phyloP scores from a whole-genome alignment of 1,140 invertebrate species.

The Euwallacea similis region DNA sequence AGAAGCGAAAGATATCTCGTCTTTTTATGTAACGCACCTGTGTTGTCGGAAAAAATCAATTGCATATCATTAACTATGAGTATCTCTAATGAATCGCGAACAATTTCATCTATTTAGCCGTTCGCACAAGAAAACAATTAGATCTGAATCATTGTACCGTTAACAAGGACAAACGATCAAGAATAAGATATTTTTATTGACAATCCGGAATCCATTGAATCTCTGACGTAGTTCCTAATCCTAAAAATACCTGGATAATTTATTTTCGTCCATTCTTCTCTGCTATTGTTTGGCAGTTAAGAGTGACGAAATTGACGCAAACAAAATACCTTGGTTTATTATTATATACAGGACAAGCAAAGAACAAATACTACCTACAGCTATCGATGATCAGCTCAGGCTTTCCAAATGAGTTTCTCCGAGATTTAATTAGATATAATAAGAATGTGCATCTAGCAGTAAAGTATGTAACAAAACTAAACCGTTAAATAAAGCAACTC shows the following conservation, averaged over 20 bases:
- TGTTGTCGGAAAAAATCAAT: too few relatives aligned
- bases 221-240: slow-evolving; percentile 14
- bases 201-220: slow-evolving; percentile 24
- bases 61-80: too few relatives aligned
- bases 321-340: slow-evolving; percentile 6
- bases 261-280: slow-evolving; percentile 15
- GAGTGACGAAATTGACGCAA: slow-evolving; percentile 22
- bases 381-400: too few relatives aligned
- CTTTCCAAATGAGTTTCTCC: too few relatives aligned
- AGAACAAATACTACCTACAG: too few relatives aligned
- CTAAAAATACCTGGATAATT: slow-evolving; percentile 23
- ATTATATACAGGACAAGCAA: too few relatives aligned
- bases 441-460: too few relatives aligned
- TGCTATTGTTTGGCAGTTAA: slow-evolving; percentile 23
- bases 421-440: too few relatives aligned
- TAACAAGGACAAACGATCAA: slow-evolving; percentile 20
- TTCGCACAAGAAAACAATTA: slow-evolving; percentile 19
- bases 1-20: too few relatives aligned
- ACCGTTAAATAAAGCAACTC: slow-evolving; percentile 9
- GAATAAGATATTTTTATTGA: slow-evolving; percentile 30
- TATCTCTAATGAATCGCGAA: background rate
- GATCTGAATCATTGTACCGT: background rate
- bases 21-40: too few relatives aligned
- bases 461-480: slow-evolving; percentile 15
- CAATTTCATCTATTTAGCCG: slow-evolving; percentile 19